Base-by-base conservation (phyloP, 2,113 vertebrate species). In the Salvelinus sp. region DNA sequence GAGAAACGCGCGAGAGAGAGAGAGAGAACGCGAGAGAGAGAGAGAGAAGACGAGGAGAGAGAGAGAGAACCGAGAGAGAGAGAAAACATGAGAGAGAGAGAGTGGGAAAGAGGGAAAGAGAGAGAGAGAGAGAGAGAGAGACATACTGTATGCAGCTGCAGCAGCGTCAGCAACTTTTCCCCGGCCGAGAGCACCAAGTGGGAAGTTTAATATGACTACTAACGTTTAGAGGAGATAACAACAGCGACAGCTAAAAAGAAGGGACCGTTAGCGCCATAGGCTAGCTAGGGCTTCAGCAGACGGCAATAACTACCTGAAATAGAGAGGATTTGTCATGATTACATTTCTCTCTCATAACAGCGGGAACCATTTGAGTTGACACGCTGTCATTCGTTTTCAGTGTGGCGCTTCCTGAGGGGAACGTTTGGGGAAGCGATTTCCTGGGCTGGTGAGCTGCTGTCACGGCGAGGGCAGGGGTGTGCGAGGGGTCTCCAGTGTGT, bases 201-300 rank as follows among this genome's bases (percentile, higher is more conserved):
- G 58, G 2, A 7, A 4, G 58, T 62, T 74, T 47, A 48, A 77
- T 62, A 69, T 14, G 57, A 63, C 72, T 71, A 20, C 25, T 58
- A 74, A 38, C 10, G 13, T n/a, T 30, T 10, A 13, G 66, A 62
- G 70, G 73, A 65, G 73, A 70, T 13, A 73, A 14, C n/a, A 25
- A 16, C 25, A 33, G 70, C 7, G 18, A n/a, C 25, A 33, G 70
- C 7, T 54, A 38, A n/a, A 44, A 44, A 44, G 38, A 16, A 22
- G 30, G 28, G 18, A 13, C 66, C n/a, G 28, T 38, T 54, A 54
- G 4, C 16, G 16, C 38, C 38, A 44, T 10, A 54, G 50, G 50
- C 50, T 54, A 54, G 38, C 38, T 44, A 44, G 38, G 7, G 38
- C 38, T 44, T 10, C 14, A 54, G 50, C 50, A 54, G 66, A 18